Conservation (phyloP, 2,113 vertebrate species). For the Grammomys dolichurus region DNA sequence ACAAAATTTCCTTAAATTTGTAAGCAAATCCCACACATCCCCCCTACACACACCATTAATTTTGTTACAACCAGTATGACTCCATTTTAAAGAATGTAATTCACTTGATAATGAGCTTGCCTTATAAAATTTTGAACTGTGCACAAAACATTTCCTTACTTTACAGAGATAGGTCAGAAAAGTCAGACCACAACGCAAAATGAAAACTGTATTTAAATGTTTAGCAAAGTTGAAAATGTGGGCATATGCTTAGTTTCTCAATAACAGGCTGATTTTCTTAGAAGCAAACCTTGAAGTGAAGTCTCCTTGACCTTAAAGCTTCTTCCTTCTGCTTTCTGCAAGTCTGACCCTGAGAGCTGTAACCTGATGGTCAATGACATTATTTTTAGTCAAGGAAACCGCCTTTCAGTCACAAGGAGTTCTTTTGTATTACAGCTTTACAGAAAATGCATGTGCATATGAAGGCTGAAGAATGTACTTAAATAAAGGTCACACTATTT, state of each 20-base stretch:
- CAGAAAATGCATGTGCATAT: background rate
- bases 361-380: background rate
- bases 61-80: background rate
- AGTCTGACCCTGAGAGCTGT: constrained; percentile 33
- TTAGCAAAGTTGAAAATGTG: background rate
- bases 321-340: background rate
- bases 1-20: background rate
- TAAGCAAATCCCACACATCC: background rate
- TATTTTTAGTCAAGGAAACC: constrained; percentile 50
- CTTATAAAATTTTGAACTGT: constrained; percentile 6
- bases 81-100: constrained; percentile 31
- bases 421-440: constrained; percentile 24
- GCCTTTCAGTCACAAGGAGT: constrained; percentile 10
- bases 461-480: background rate
- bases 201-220: background rate
- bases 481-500: background rate
- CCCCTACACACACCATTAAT: background rate
- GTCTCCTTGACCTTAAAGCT: constrained; percentile 9
- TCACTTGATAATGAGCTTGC: background rate
- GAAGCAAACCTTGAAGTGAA: background rate
- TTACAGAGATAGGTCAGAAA: background rate
- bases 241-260: background rate
- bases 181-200: background rate
- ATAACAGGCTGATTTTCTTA: constrained; percentile 1
- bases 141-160: background rate